These are phyloP conservation scores for Mnemiopsis leidyi DNA, from an alignment of 37 sponge, comb jelly and placozoan genomes.

Conservation along the genomic window DNA sequence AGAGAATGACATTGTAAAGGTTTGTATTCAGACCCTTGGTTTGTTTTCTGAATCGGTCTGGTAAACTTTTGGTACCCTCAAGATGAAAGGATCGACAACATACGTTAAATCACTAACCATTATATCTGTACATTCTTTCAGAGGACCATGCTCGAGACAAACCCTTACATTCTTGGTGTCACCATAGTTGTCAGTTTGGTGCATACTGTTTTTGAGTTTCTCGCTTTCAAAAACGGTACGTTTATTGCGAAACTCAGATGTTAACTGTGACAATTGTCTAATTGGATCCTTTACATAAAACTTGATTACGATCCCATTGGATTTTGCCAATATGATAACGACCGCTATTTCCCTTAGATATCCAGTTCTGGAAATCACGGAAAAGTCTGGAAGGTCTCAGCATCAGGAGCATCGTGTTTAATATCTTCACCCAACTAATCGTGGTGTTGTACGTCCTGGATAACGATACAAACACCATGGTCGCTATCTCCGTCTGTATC, in stretches of 20 bases:
- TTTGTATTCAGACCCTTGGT: constrained; percentile 23
- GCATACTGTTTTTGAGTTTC: constrained; percentile 96
- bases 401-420: constrained; percentile 89
- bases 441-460: constrained; percentile 96
- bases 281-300: no score
- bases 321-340: no score
- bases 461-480: constrained; percentile 90
- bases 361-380: constrained; percentile 96
- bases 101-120: no score
- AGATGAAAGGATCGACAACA: no score
- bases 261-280: constrained; percentile 18
- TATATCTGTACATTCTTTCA: constrained; percentile 43
- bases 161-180: constrained; percentile 89
- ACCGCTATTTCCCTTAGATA: constrained; percentile 78
- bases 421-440: constrained; percentile 88
- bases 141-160: constrained; percentile 92
- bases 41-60: not conserved
- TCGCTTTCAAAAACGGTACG: constrained; percentile 98
- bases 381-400: constrained; percentile 90
- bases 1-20: constrained; percentile 96
- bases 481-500: constrained; percentile 82
- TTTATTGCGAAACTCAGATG: not conserved
- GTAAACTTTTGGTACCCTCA: no score
- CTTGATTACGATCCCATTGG: no score
- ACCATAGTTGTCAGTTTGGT: constrained; percentile 87